Evolutionary conservation across 2,888 invertebrate genomes (phyloP).

Genomic region (Standfussiana lucernea): DNA sequence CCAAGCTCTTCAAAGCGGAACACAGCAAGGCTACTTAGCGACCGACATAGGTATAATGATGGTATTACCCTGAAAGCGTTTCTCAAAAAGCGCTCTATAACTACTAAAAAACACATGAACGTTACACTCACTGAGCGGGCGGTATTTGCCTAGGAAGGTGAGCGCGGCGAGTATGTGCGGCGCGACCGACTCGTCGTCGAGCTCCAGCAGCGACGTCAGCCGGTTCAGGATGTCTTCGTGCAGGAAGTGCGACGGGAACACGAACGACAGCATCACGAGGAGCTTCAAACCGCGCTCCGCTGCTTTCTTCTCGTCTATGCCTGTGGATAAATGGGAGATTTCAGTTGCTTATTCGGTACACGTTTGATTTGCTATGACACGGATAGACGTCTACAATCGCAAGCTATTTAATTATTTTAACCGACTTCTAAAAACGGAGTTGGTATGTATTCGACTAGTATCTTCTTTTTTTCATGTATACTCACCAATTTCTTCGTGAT

Average conservation of each 20-base stretch:
- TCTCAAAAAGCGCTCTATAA: neutral
- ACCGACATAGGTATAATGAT: neutral
- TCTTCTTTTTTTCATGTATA: too few species aligned
- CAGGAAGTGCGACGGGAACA: conserved; percentile 98
- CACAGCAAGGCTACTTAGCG: neutral
- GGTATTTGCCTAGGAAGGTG: conserved; percentile 96
- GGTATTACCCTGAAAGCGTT: neutral
- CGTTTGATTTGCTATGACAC: neutral
- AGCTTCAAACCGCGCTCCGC: conserved; percentile 97
- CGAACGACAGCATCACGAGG: conserved; percentile 96
- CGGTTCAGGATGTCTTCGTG: conserved; percentile 95
- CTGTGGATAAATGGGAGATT: conserved; percentile 79
- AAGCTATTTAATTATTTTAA: too few species aligned
- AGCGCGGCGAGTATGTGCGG: conserved; percentile 95
- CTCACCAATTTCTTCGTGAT: too few species aligned
- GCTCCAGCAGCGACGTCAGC: conserved; percentile 93
- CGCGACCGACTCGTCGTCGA: conserved; percentile 95
- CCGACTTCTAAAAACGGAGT: too few species aligned
- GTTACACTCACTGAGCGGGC: conserved; percentile 93
- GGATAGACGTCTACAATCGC: too few species aligned
- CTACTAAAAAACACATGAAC: neutral
- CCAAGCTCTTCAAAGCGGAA: too few species aligned
- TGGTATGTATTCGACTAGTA: too few species aligned
- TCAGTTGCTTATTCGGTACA: neutral
- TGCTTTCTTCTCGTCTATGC: conserved; percentile 95